Conservation (phyloP, 2,888 invertebrate genomes). For the Opisthograptis luteolata region DNA sequence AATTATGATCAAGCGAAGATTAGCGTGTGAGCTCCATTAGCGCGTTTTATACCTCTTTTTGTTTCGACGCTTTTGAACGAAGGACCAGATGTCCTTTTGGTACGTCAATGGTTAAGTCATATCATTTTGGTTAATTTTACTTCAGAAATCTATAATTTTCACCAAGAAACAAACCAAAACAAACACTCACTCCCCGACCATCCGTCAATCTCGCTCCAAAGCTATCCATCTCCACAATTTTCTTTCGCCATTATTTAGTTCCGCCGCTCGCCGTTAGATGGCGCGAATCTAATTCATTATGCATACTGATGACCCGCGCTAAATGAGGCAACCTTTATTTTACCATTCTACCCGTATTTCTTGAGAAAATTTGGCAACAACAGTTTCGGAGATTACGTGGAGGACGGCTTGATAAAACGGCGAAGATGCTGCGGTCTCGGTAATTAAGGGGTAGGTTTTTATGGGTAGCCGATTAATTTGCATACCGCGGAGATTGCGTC, state of each 20-base stretch:
- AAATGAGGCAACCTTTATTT: conserved; percentile 82
- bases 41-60: too few species aligned
- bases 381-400: conserved; percentile 59
- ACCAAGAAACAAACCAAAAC: conserved; percentile 26
- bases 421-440: conserved; percentile 37
- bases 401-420: conserved; percentile 63
- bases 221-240: conserved; percentile 61
- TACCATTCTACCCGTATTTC: conserved; percentile 61
- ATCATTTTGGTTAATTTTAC: too few species aligned
- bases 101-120: too few species aligned
- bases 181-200: conserved; percentile 38
- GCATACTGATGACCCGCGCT: conserved; percentile 89
- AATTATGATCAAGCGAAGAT: too few species aligned
- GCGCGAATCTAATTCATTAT: conserved; percentile 87
- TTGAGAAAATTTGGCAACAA: conserved; percentile 73
- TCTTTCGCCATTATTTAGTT: conserved; percentile 62
- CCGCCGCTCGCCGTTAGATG: conserved; percentile 69
- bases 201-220: conserved; percentile 49
- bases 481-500: conserved; percentile 25
- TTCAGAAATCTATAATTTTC: too few species aligned
- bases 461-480: conserved; percentile 33
- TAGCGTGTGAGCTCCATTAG: too few species aligned
- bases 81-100: too few species aligned
- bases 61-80: too few species aligned
- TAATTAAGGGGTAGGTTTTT: conserved; percentile 42